A percentile compares a stretch with the other conserved stretches of the same genome.
These are phyloP conservation scores for Onychomys leucogaster DNA, from an alignment of 2,797 vertebrate species.

Conservation along the genomic window DNA sequence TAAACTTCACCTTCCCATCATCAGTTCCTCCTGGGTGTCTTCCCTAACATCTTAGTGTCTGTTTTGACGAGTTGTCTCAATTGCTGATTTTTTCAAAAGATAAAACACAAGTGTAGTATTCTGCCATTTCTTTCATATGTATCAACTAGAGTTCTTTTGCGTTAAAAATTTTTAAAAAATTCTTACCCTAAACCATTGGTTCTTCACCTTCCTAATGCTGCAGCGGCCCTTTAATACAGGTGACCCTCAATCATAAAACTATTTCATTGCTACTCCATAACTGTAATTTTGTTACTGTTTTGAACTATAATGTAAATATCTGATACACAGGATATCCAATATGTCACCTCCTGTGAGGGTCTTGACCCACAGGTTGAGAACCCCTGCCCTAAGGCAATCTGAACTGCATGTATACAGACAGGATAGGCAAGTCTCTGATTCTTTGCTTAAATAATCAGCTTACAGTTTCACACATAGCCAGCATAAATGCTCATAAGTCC, in stretches of 20 bases:
- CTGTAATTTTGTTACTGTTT: neutral
- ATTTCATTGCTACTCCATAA: neutral
- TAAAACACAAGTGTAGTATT: neutral
- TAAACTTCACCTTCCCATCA: neutral
- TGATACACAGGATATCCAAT: neutral
- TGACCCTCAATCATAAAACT: neutral
- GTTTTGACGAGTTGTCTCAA: slow-evolving; percentile 21
- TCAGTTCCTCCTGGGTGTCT: neutral
- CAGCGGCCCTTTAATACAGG: neutral
- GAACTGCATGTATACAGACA: neutral
- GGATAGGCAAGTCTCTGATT: neutral
- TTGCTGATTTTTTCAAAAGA: neutral
- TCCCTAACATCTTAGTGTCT: neutral
- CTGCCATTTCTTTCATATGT: neutral
- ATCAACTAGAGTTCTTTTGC: slow-evolving; percentile 43
- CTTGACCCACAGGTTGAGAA: neutral
- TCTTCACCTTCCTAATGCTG: neutral
- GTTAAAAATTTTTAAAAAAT: neutral
- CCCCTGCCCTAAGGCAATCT: neutral
- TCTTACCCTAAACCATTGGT: neutral
- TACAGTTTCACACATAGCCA: neutral
- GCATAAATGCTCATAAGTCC: neutral
- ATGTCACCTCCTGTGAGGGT: neutral
- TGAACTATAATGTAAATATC: neutral
- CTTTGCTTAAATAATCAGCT: neutral